phyloP scores from a whole-genome alignment of 2,113 vertebrate genomes.

The Mormyrus iriodes region DNA sequence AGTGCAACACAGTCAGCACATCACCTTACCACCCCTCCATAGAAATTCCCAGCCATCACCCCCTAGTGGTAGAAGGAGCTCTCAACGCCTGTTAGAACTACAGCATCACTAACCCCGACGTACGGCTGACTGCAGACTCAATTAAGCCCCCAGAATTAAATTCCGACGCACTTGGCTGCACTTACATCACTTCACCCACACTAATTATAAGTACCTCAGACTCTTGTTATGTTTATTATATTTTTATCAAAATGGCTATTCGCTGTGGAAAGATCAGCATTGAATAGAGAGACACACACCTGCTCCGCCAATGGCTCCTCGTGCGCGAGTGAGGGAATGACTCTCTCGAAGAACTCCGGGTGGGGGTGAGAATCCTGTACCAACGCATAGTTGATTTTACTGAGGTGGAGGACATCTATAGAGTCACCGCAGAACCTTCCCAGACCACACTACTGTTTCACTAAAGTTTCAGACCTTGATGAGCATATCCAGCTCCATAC shows the following conservation, averaged over 20 bases:
- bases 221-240: neutral
- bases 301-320: slow-evolving; percentile 43
- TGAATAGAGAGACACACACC: neutral
- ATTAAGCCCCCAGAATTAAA: neutral
- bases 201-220: neutral
- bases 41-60: neutral
- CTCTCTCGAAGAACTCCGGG: slow-evolving; percentile 64
- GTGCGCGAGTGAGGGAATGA: slow-evolving; percentile 55
- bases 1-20: neutral
- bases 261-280: neutral
- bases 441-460: neutral
- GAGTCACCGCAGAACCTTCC: neutral
- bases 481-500: slow-evolving; percentile 74
- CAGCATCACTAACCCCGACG: neutral
- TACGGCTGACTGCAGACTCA: neutral
- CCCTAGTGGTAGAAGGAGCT: neutral
- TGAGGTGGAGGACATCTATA: neutral
- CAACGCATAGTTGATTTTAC: slow-evolving; percentile 1
- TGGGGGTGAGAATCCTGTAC: slow-evolving; percentile 65
- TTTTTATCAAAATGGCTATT: too few relatives aligned
- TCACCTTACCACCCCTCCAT: neutral
- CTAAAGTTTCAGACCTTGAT: slow-evolving; percentile 56
- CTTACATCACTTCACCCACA: neutral
- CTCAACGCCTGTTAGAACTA: neutral
- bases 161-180: neutral